Conservation (phyloP, 2,888 invertebrate genomes). For the Leucophenga maculata region DNA sequence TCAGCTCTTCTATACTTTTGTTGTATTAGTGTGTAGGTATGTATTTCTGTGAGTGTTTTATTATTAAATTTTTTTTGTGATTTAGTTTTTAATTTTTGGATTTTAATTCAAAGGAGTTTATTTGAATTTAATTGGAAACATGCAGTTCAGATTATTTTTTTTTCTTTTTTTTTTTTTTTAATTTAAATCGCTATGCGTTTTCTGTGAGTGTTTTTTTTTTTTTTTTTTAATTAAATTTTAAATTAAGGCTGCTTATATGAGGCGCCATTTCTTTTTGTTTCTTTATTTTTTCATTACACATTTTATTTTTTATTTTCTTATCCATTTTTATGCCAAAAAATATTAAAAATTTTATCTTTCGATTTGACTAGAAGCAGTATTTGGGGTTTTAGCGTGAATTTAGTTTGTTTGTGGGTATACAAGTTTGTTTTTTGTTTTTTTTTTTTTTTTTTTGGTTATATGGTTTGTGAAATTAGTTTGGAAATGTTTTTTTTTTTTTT, state of each 20-base stretch:
- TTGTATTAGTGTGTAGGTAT: slow-evolving; percentile 22
- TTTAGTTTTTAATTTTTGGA: slow-evolving; percentile 26
- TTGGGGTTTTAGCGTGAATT: slow-evolving; percentile 19
- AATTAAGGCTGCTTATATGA: slow-evolving; percentile 23
- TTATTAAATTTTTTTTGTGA: slow-evolving; percentile 8
- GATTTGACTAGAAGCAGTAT: slow-evolving; percentile 1
- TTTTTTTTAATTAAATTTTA: slow-evolving; percentile 8
- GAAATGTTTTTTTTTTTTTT: background rate
- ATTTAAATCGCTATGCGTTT: slow-evolving; percentile 26
- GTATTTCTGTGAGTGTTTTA: background rate
- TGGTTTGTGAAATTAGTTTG: background rate
- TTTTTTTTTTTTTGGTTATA: background rate
- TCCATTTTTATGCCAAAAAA: slow-evolving; percentile 13
- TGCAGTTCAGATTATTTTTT: slow-evolving; percentile 17
- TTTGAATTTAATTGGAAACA: slow-evolving; percentile 5
- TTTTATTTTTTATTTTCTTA: too few species aligned
- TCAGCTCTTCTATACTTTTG: slow-evolving; percentile 3
- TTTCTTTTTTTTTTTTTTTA: slow-evolving; percentile 14
- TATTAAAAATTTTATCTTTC: slow-evolving; percentile 22
- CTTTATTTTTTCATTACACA: background rate
- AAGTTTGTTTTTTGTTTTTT: slow-evolving; percentile 18
- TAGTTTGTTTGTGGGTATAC: slow-evolving; percentile 19
- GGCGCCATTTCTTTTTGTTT: slow-evolving; percentile 20
- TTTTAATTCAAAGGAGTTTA: slow-evolving; percentile 37
- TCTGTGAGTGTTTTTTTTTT: too few species aligned